phyloP scores from a whole-genome alignment of 1,140 invertebrate species.

The Drosophila kanapiae region DNA sequence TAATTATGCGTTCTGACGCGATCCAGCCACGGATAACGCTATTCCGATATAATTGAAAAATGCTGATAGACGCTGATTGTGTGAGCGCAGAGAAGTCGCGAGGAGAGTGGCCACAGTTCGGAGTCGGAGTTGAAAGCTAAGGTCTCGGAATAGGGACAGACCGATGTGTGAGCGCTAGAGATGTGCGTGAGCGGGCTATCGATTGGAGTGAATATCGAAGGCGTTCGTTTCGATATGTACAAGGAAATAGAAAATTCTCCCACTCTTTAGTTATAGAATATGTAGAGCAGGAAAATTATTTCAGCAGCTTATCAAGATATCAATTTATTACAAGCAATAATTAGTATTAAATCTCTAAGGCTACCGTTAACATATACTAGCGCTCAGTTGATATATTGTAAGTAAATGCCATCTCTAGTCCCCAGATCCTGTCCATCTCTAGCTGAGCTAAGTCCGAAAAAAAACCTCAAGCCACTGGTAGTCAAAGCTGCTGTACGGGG shows the following conservation, averaged over 20 bases:
- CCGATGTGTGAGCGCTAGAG: neutral
- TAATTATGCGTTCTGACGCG: conserved; percentile 85
- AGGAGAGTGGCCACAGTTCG: conserved; percentile 11
- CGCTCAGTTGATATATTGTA: neutral
- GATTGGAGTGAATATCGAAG: neutral
- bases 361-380: no score
- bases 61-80: conserved; percentile 85
- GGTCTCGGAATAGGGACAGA: conserved; percentile 15
- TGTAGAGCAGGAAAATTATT: no score
- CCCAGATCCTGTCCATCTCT: conserved; percentile 11
- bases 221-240: no score
- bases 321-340: no score
- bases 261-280: no score
- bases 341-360: no score
- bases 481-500: conserved; percentile 23
- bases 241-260: no score
- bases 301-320: no score
- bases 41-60: conserved; percentile 85
- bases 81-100: conserved; percentile 42
- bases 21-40: conserved; percentile 85
- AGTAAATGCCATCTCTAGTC: neutral
- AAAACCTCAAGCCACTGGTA: conserved; percentile 22
- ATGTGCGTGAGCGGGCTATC: conserved; percentile 2
- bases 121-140: conserved; percentile 20
- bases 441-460: neutral